Evolutionary conservation across 2,113 vertebrate genomes (phyloP), one percentile per base, ranked within the genome.

Genomic region (Lepus europaeus): DNA sequence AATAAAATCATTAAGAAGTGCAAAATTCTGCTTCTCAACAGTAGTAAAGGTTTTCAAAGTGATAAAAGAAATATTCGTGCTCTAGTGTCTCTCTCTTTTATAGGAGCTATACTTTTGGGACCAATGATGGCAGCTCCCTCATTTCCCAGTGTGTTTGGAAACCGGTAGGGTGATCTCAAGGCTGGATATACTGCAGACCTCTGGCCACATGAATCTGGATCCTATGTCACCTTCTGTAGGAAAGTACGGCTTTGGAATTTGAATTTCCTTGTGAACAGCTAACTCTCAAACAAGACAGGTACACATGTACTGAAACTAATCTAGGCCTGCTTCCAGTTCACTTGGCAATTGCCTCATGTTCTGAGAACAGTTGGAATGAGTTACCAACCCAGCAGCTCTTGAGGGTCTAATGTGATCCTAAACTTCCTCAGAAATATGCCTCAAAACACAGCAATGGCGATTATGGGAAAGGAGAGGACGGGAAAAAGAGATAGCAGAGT

Each of bases 1-100:
- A 94, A 90, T 95, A 95, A 95, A 96, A 95, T 96, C 90, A 96
- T 97, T 91, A 96, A 33, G 27, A 82, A 19, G 78, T 84, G 16
- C 6, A 86, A 95, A 92, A 95, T 8, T 95, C 92, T 93, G 74
- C 59, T 96, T 97, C 87, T 92, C 53, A 85, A 70, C 25, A 92
- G 72, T 68, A 82, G 85, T 95, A 89, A 92, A 88, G 45, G 51
- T 93, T 97, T 96, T 93, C 86, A 95, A 93, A 95, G 87, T 64
- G 89, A 97, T 95, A 87, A 96, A 95, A 94, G 74, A 64, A 45
- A 73, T 56, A 94, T 96, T 96, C 51, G 95, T 96, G 68, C 89
- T 31, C 9, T 23, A 77, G 59, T 68, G 39, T 86, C 89, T 88
- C 81, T 93, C 36, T 70, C 61, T 96, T 94, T 97, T 53, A 39